These are phyloP conservation scores for Ciconia stormi DNA, from an alignment of 2,113 vertebrate species.

Conservation along the genomic window DNA sequence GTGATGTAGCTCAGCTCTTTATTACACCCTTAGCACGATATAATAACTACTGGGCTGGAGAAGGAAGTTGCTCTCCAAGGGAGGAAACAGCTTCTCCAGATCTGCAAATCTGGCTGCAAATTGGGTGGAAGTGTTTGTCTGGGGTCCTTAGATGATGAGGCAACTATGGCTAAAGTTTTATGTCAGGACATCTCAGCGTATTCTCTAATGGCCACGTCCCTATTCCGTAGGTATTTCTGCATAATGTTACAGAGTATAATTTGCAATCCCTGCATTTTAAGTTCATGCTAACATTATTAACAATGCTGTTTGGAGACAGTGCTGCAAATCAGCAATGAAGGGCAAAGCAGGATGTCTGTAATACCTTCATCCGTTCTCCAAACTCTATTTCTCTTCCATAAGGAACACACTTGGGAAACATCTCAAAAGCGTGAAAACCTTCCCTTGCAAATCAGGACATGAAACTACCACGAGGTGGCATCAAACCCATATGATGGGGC, in stretches of 20 bases:
- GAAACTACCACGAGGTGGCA: constrained; percentile 57
- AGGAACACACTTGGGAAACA: not conserved
- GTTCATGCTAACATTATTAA: not conserved
- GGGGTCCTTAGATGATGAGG: not conserved
- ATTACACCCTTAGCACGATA: not conserved
- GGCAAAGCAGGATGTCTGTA: not conserved
- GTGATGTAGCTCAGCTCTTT: not conserved
- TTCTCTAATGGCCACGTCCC: not conserved
- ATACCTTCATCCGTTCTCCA: not conserved
- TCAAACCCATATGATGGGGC: not conserved
- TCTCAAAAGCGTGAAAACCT: not conserved
- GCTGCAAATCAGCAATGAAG: not conserved
- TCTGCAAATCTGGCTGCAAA: not conserved
- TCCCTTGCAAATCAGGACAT: not conserved
- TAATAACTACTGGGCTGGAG: not conserved
- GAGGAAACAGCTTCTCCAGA: not conserved
- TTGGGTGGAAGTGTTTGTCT: not conserved
- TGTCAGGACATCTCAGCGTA: not conserved
- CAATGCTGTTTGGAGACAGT: not conserved
- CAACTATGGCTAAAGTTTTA: not conserved
- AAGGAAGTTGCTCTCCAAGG: not conserved
- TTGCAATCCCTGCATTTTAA: not conserved
- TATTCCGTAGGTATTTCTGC: not conserved
- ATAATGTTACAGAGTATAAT: not conserved
- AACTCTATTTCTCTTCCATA: not conserved